phyloP scores from a whole-genome alignment of 2,113 vertebrate genomes.

The Odontophorus gujanensis region DNA sequence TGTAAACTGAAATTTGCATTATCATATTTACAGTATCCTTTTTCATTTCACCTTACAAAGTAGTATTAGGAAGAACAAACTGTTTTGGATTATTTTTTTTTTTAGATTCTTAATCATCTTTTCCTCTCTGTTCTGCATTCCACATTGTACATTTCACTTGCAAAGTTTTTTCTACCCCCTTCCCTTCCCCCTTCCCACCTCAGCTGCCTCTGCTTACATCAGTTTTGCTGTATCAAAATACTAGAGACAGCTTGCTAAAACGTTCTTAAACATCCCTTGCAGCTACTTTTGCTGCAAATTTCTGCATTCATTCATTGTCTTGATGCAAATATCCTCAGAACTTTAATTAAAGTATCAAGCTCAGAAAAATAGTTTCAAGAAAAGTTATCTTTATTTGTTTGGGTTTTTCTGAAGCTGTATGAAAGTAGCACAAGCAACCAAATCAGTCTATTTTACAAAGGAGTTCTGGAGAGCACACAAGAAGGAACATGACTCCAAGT shows the following conservation, averaged over 20 bases:
- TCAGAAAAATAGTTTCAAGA: neutral
- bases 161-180: neutral
- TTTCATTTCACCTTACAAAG: neutral
- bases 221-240: constrained; percentile 9
- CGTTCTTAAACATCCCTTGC: neutral
- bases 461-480: neutral
- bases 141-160: neutral
- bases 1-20: neutral
- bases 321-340: neutral
- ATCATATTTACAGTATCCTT: neutral
- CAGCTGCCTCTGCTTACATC: neutral
- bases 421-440: neutral
- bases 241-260: neutral
- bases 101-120: neutral
- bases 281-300: neutral
- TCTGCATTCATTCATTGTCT: neutral
- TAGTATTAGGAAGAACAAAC: neutral
- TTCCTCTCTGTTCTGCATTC: neutral
- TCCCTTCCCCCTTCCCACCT: neutral
- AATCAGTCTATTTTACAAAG: neutral
- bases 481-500: neutral
- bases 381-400: neutral
- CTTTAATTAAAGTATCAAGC: neutral
- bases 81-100: neutral
- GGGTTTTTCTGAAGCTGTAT: neutral